These are phyloP conservation scores for Geophilus truncorum DNA, from an alignment of 2,888 invertebrate species.

Conservation along the genomic window DNA sequence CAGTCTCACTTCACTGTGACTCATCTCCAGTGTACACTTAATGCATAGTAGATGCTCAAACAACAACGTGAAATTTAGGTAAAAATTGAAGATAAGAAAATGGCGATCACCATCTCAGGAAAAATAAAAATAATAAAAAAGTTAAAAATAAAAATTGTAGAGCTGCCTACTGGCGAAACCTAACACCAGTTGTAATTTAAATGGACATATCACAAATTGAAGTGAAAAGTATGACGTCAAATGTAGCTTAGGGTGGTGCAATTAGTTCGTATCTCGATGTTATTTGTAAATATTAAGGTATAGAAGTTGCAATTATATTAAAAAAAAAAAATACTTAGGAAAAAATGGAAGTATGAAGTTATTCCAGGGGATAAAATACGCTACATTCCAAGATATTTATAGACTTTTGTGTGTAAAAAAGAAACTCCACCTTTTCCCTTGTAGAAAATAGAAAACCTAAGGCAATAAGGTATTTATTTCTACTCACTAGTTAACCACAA, in stretches of 20 bases:
- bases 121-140: background rate
- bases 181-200: background rate
- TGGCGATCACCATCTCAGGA: background rate
- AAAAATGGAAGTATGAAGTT: background rate
- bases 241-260: background rate
- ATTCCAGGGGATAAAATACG: conserved; percentile 21
- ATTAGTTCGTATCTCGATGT: background rate
- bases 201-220: background rate
- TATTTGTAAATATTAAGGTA: background rate
- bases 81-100: background rate
- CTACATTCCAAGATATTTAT: conserved; percentile 16
- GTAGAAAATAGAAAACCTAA: background rate
- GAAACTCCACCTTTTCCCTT: background rate
- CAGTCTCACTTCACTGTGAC: conserved; percentile 41
- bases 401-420: background rate
- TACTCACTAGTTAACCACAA: too few relatives aligned
- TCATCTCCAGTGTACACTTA: background rate
- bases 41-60: background rate
- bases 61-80: background rate
- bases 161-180: background rate
- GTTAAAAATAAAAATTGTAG: background rate
- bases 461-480: background rate
- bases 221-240: background rate
- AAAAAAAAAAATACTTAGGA: background rate
- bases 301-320: background rate